Percentiles rank a stretch among this genome's conserved stretches.
These are phyloP conservation scores for Bufotes viridis DNA, from an alignment of 2,797 vertebrate genomes.

Conservation along the genomic window DNA sequence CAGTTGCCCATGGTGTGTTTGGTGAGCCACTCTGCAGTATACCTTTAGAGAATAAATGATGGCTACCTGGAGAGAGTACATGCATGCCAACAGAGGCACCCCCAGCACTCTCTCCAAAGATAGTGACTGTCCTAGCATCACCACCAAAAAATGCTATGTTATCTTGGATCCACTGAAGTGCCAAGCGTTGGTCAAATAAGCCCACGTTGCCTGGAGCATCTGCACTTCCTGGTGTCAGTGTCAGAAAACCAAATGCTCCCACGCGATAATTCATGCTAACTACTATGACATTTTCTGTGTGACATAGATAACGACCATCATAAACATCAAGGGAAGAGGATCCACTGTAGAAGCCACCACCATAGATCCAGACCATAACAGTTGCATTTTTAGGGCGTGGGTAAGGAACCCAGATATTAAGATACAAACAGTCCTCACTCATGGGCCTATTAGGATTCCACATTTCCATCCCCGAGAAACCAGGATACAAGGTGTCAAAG, in stretches of 20 bases:
- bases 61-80: constrained; percentile 83
- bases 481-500: constrained; percentile 85
- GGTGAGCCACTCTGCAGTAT: constrained; percentile 89
- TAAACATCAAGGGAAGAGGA: constrained; percentile 90
- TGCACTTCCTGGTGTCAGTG: constrained; percentile 80
- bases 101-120: constrained; percentile 93
- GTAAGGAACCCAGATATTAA: constrained; percentile 89
- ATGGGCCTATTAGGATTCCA: constrained; percentile 93
- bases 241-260: constrained; percentile 89
- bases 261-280: constrained; percentile 94
- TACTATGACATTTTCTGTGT: constrained; percentile 82
- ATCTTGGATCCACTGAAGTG: constrained; percentile 86
- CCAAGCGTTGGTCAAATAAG: constrained; percentile 88
- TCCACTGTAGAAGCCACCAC: constrained; percentile 91
- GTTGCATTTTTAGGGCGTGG: constrained; percentile 79
- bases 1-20: constrained; percentile 88
- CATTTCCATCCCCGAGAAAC: constrained; percentile 89
- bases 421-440: constrained; percentile 92
- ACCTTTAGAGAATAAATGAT: constrained; percentile 81
- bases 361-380: constrained; percentile 95
- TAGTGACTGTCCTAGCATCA: constrained; percentile 85
- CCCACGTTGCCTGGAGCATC: constrained; percentile 92
- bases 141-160: constrained; percentile 89
- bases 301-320: constrained; percentile 87
- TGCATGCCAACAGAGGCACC: constrained; percentile 88